phyloP scores from a whole-genome alignment of 2,888 invertebrate species.

The Mythimna ferrago region DNA sequence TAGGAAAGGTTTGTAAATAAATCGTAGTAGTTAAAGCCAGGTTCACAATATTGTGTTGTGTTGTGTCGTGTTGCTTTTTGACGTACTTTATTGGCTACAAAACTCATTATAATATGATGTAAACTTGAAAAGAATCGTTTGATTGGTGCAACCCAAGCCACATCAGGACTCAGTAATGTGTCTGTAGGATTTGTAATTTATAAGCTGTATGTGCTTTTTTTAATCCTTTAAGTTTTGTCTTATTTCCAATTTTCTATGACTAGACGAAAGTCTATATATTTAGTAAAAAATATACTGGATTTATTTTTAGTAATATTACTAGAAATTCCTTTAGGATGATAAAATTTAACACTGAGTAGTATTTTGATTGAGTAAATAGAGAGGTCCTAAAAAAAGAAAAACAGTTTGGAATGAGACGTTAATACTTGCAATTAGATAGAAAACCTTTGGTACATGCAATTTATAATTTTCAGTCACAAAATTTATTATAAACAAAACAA shows the following conservation, averaged over 20 bases:
- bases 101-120: too few relatives aligned
- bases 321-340: background rate
- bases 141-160: too few relatives aligned
- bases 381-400: background rate
- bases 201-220: too few relatives aligned
- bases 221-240: too few relatives aligned
- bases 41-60: background rate
- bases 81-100: too few relatives aligned
- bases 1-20: constrained; percentile 6
- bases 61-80: background rate
- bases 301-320: background rate
- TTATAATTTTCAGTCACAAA: background rate
- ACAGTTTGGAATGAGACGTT: background rate
- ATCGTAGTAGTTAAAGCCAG: background rate
- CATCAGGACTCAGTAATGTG: too few relatives aligned
- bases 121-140: too few relatives aligned
- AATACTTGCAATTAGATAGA: background rate
- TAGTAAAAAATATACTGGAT: background rate
- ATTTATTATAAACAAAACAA: background rate
- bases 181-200: too few relatives aligned
- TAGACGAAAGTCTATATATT: too few relatives aligned
- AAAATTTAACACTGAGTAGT: background rate
- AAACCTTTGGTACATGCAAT: background rate
- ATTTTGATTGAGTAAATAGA: background rate
- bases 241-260: too few relatives aligned